phyloP scores from a whole-genome alignment of 2,888 invertebrate species.

The Tinea trinotella region DNA sequence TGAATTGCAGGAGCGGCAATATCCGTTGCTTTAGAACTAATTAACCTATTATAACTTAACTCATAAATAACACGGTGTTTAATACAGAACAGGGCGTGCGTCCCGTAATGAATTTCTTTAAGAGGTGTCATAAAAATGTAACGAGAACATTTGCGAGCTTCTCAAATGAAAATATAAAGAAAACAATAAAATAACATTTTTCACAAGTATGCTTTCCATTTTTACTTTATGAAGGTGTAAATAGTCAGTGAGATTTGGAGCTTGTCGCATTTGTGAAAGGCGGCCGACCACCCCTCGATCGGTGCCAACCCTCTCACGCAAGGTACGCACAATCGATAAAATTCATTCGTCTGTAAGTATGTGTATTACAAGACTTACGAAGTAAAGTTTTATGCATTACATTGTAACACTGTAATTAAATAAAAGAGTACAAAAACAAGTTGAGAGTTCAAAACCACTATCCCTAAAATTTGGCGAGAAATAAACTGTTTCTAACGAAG shows the following conservation, averaged over 20 bases:
- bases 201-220: neutral
- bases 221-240: conserved; percentile 9
- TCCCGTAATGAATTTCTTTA: conserved; percentile 6
- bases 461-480: neutral
- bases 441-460: neutral
- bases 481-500: neutral
- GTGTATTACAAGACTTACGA: neutral
- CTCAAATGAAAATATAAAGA: neutral
- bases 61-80: conserved; percentile 6
- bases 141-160: neutral
- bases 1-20: neutral
- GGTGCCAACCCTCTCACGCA: conserved; percentile 17
- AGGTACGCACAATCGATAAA: conserved; percentile 17
- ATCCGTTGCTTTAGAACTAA: neutral
- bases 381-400: neutral
- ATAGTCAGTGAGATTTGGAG: conserved; percentile 5
- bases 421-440: neutral
- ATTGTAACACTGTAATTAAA: neutral
- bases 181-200: neutral
- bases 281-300: conserved; percentile 8
- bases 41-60: neutral
- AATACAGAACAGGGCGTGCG: neutral
- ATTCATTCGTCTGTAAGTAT: conserved; percentile 16
- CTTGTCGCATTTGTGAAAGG: conserved; percentile 15
- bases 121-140: conserved; percentile 10